Conservation (phyloP, 2,113 vertebrate species). For the Hippoglossus stenolepis region DNA sequence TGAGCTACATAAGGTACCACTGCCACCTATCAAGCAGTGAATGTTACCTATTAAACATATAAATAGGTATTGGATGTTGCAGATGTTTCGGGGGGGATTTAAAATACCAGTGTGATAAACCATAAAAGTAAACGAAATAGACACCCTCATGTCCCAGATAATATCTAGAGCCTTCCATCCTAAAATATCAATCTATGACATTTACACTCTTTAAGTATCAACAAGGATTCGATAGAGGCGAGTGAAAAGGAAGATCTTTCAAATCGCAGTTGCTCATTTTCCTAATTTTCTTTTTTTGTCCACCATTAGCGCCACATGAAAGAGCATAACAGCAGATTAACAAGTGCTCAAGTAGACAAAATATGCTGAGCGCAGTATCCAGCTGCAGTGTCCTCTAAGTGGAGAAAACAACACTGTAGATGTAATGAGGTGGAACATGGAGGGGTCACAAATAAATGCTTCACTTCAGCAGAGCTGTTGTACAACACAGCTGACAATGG, state of each 20-base stretch:
- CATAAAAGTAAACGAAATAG: no score
- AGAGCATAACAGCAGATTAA: constrained; percentile 64
- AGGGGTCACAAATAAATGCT: constrained; percentile 72
- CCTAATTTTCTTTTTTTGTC: constrained; percentile 23
- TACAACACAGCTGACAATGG: constrained; percentile 68
- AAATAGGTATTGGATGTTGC: no score
- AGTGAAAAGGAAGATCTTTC: constrained; percentile 8
- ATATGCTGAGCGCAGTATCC: constrained; percentile 66
- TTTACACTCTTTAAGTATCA: background rate
- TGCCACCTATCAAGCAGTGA: no score
- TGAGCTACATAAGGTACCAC: no score
- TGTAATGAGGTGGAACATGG: constrained; percentile 77
- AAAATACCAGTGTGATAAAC: no score
- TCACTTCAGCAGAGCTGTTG: constrained; percentile 65
- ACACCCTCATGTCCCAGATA: no score
- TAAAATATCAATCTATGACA: background rate
- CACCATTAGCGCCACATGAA: constrained; percentile 58
- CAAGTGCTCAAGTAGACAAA: constrained; percentile 58
- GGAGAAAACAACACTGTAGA: constrained; percentile 66
- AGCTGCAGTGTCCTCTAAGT: constrained; percentile 69
- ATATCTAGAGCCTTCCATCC: no score
- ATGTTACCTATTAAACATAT: no score
- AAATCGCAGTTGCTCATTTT: constrained; percentile 23
- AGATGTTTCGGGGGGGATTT: no score
- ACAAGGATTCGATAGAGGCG: background rate